Evolutionary conservation across 2,113 vertebrate genomes (phyloP), one percentile per base, ranked within the genome.

Genomic region (Hydropotes inermis): DNA sequence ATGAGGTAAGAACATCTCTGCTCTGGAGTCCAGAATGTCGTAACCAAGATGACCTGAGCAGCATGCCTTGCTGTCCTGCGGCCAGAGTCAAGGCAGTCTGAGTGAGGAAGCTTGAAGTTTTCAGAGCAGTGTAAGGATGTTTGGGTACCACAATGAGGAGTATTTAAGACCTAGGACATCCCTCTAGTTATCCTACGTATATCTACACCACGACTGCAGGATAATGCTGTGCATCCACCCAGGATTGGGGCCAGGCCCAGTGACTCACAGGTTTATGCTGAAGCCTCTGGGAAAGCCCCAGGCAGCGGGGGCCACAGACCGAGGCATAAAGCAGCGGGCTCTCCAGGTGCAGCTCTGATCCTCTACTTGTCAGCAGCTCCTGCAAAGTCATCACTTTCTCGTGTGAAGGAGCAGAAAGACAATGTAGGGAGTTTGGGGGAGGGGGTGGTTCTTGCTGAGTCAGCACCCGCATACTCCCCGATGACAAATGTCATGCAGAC

Each of bases 241-340:
- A 57, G 13, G n/a, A 27, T 30, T 5, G 27, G 10, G 6, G 47
- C 76, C 54, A 43, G 82, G 33, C 43, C 25, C 8, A 6, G 50
- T 13, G 52, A 39, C 16, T 90, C 8, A 0, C 50, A 90, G 84
- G 19, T 64, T n/a, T 16, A 25, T 74, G 83, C 92, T 10, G 52
- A 83, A 57, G 55, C 43, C 21, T 88, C 47, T 64, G 60, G 61
- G 45, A 86, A 79, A 61, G 55, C 4, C 10, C 17, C 4, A 2
- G 3, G 21, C 19, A 27, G 60, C 67, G 50, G 1, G 25, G 28
- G 19, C 50, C 0, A 0, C 6, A n/a, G 17, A 19, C 23, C 1
- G 28, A 30, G 47, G 25, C 3, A 13, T 3, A 67, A 57, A 52
- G 85, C 54, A 33, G 39, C 0, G 1, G 50, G 19, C 43, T 27